Evolutionary conservation across 1,140 invertebrate species (phyloP).

Genomic region (Megathymus violae): DNA sequence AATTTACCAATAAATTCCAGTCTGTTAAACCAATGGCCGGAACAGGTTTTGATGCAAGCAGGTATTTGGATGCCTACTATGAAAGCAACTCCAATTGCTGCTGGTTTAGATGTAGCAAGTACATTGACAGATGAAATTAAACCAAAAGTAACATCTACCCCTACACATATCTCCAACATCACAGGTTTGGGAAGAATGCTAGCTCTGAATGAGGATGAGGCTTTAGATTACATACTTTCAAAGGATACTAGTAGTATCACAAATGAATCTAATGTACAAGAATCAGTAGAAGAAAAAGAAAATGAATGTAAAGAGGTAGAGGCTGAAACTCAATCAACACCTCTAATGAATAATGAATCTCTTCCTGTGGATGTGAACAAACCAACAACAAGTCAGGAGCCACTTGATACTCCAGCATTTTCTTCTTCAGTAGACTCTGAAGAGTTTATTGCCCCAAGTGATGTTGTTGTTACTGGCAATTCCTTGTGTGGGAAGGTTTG

Average conservation of each 20-base stretch:
- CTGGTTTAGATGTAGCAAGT: conserved; percentile 89
- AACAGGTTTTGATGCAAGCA: conserved; percentile 91
- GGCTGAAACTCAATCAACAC: conserved; percentile 14
- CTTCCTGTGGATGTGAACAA: conserved; percentile 46
- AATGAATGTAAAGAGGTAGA: conserved; percentile 38
- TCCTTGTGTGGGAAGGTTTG: conserved; percentile 87
- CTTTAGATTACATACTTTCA: conserved; percentile 86
- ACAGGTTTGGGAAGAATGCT: conserved; percentile 81
- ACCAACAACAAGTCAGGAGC: conserved; percentile 58
- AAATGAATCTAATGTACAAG: conserved; percentile 43
- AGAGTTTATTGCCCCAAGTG: conserved; percentile 59
- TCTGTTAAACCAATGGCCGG: conserved; percentile 94
- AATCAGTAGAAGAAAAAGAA: conserved; percentile 24
- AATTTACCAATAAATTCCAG: conserved; percentile 94
- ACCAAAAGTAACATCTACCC: conserved; percentile 74
- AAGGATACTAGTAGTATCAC: conserved; percentile 63
- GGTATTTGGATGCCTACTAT: conserved; percentile 93
- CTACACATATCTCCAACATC: conserved; percentile 67
- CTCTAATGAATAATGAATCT: conserved; percentile 22
- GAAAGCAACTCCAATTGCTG: conserved; percentile 87
- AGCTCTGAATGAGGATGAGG: conserved; percentile 86
- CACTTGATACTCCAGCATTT: conserved; percentile 44
- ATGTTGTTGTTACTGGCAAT: conserved; percentile 84
- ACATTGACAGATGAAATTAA: conserved; percentile 84
- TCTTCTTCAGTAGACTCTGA: conserved; percentile 63